A percentile compares a stretch with the other conserved stretches of the same genome.
Evolutionary conservation across 2,113 vertebrate genomes (phyloP).

Genomic region (Ciconia stormi): DNA sequence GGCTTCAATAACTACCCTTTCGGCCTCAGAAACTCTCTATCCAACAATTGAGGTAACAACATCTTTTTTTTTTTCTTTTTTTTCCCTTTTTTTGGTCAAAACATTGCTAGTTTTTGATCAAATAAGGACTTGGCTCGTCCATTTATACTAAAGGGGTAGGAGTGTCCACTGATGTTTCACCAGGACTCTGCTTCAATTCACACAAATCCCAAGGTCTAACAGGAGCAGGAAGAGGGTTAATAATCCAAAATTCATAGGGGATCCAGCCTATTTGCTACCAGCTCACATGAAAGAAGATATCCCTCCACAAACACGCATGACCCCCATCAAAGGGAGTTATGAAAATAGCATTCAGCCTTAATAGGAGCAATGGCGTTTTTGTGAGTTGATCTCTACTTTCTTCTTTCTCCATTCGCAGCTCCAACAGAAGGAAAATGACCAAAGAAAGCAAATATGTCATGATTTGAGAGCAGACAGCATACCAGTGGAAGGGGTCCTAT

Average conservation of each 20-base stretch:
- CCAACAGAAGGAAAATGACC: neutral
- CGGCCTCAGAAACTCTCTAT: neutral
- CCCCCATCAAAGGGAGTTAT: neutral
- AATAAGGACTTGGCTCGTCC: neutral
- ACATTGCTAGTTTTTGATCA: neutral
- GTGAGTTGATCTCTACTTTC: neutral
- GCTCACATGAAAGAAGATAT: neutral
- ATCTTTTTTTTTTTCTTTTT: rapidly evolving
- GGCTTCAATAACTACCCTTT: neutral
- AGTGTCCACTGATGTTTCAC: neutral
- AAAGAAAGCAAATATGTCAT: neutral
- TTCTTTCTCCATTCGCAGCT: neutral
- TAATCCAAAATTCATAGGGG: neutral
- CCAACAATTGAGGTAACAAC: neutral
- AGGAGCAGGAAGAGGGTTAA: neutral
- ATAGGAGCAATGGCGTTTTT: neutral
- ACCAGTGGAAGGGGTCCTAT: neutral
- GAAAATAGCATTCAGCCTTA: neutral
- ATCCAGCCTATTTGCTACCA: neutral
- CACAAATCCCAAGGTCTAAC: neutral
- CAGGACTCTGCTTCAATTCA: neutral
- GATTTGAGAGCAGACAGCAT: neutral
- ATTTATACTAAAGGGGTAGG: neutral
- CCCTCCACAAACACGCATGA: neutral
- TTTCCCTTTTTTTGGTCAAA: neutral